Base-by-base conservation (phyloP, 2,113 vertebrate genomes). In the Colinus virginianus region DNA sequence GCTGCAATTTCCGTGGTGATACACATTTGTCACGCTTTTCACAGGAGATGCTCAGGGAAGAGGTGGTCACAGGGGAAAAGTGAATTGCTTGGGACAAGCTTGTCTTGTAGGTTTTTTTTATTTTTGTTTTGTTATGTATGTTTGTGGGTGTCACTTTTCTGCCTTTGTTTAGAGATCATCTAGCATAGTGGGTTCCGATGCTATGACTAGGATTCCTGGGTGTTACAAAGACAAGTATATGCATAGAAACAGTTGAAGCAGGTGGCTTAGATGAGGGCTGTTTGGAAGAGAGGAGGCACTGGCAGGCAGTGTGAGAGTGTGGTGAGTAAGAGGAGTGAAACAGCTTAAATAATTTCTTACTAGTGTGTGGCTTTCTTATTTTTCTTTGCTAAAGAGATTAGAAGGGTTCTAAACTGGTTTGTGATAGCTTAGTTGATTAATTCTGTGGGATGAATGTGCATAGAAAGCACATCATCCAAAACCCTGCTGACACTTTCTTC, bases 331-430 rank as follows among this genome's bases (percentile, higher is more conserved):
- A 71, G 66, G 23, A 92, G 67, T 51, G 45, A 87, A 84, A 25
- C 48, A 45, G 25, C 59, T 82, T 82, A 62, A 72, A 61, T 75
- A 13, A 4, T 69, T 72, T 34, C 34, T 84, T 75, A 18, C 40
- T 84, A 23, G 32, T 3, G 7, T 14, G 7, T 84, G 68, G 23
- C 36, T 59, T 58, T 87, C 32, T 21, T 4, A 15, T 43, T 79
- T 58, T 58, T 9, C 7, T 28, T 70, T 14, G 72, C 6, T 46
- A 2, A 68, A 74, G 36, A 45, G 43, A 71, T 68, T 12, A 9
- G 46, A 71, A 78, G 53, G 5, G 11, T 90, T 95, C 56, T 88
- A 64, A 89, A 38, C 30, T 82, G 40, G 32, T 81, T 43, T 76
- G 32, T 23, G 72, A 1, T 76, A 68, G 84, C 26, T 82, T 48